phyloP scores from a whole-genome alignment of 2,888 invertebrate species.

The Osmoderma eremita region DNA sequence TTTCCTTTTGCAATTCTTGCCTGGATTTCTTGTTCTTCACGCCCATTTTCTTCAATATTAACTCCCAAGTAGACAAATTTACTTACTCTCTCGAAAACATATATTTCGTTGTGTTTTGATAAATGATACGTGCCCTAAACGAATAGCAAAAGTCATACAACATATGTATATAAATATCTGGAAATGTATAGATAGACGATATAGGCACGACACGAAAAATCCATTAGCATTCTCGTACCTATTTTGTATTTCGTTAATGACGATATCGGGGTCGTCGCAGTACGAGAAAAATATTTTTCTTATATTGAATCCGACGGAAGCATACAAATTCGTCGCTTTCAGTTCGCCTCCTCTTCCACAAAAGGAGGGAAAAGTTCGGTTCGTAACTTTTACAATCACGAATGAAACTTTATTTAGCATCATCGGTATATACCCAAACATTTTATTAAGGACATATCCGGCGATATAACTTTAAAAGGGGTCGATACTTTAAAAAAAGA shows the following conservation, averaged over 20 bases:
- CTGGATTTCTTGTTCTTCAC: no score
- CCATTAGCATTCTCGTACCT: constrained; percentile 26
- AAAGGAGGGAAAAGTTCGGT: constrained; percentile 29
- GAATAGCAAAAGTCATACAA: no score
- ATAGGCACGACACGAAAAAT: neutral
- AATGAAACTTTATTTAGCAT: constrained; percentile 37
- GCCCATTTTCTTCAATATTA: no score
- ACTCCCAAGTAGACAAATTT: no score
- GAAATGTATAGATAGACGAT: no score
- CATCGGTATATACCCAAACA: constrained; percentile 35
- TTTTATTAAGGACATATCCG: constrained; percentile 35
- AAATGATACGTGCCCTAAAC: no score
- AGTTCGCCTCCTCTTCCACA: constrained; percentile 11
- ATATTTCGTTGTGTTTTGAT: no score
- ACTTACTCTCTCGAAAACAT: no score
- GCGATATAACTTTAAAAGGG: constrained; percentile 34
- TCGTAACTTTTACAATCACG: constrained; percentile 34
- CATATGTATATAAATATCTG: no score
- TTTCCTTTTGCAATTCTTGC: no score
- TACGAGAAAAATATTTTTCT: constrained; percentile 29
- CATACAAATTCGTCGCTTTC: constrained; percentile 30
- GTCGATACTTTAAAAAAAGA: constrained; percentile 33
- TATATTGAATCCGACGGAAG: constrained; percentile 30
- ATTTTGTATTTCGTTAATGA: constrained; percentile 28
- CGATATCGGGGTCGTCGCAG: constrained; percentile 25